Evolutionary conservation across 2,113 vertebrate genomes (phyloP).

Genomic region (Notarius lentiginosus): DNA sequence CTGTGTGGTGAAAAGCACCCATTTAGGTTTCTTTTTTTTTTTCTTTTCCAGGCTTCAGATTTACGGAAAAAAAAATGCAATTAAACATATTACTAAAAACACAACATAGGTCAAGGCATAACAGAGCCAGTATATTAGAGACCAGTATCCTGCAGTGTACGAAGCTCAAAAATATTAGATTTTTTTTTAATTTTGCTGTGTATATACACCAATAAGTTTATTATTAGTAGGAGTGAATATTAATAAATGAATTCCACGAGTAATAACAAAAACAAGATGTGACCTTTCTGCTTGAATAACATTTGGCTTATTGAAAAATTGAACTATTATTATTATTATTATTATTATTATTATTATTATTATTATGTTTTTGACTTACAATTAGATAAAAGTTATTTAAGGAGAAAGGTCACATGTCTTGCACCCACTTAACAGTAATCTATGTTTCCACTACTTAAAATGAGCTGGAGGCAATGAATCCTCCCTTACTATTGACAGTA

Average conservation of each 20-base stretch:
- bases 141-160: not conserved
- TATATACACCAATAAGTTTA: not conserved
- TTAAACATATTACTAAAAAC: not conserved
- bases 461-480: slow-evolving; percentile 29
- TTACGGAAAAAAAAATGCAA: not conserved
- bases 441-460: slow-evolving; percentile 45
- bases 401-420: slow-evolving; percentile 19
- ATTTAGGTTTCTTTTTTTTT: not conserved
- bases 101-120: not conserved
- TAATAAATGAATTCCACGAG: too few relatives aligned
- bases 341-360: not conserved
- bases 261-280: not conserved
- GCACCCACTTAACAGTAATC: slow-evolving; percentile 34
- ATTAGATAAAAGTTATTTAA: slow-evolving; percentile 33
- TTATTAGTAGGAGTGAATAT: not conserved
- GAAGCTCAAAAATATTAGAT: not conserved
- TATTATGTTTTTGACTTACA: not conserved
- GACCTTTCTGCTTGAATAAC: not conserved
- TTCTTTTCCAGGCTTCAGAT: not conserved
- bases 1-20: not conserved
- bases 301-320: not conserved
- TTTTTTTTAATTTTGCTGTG: not conserved
- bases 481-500: slow-evolving; percentile 36
- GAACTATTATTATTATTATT: not conserved
- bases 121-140: not conserved